Evolutionary conservation across 2,888 invertebrate genomes (phyloP).

Genomic region (Drepana falcataria): DNA sequence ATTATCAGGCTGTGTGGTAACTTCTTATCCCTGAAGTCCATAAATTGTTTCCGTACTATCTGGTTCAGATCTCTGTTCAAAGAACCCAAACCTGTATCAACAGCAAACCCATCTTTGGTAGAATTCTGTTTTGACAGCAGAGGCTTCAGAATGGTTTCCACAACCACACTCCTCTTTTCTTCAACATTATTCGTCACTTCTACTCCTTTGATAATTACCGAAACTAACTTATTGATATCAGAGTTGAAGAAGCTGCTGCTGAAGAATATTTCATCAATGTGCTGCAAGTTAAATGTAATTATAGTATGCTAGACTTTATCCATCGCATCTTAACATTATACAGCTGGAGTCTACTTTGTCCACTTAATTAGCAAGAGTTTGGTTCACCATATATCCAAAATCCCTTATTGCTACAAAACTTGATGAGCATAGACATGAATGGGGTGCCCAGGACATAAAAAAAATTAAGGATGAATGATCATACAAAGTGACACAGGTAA

Average conservation of each 20-base stretch:
- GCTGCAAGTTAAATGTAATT: conserved; percentile 69
- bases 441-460: too few species aligned
- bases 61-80: conserved; percentile 32
- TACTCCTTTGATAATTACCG: conserved; percentile 89
- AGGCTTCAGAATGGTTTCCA: conserved; percentile 71
- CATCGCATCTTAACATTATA: not conserved
- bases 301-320: not conserved
- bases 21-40: conserved; percentile 86
- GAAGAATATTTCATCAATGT: conserved; percentile 90
- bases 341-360: too few species aligned
- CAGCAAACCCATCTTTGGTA: conserved; percentile 29
- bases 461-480: too few species aligned
- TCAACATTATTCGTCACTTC: conserved; percentile 88
- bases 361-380: too few species aligned
- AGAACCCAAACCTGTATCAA: conserved; percentile 18
- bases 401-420: too few species aligned
- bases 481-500: too few species aligned
- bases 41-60: conserved; percentile 40
- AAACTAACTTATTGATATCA: conserved; percentile 90
- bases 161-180: conserved; percentile 58
- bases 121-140: conserved; percentile 70
- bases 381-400: too few species aligned
- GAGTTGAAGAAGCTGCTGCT: conserved; percentile 93
- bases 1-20: conserved; percentile 88
- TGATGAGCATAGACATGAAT: too few species aligned